These are phyloP conservation scores for Pentalonia nigronervosa DNA, from an alignment of 1,140 invertebrate species.

Conservation along the genomic window DNA sequence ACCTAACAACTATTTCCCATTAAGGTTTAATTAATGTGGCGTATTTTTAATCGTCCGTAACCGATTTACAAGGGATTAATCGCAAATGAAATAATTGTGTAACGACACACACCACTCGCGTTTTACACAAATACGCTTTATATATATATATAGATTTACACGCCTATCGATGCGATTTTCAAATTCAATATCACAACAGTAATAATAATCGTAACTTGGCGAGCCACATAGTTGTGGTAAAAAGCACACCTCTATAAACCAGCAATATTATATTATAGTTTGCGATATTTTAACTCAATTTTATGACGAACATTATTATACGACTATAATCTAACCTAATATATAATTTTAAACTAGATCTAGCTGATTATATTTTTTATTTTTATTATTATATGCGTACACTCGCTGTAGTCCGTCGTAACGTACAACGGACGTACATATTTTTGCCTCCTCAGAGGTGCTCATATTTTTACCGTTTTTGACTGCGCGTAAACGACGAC, in stretches of 20 bases:
- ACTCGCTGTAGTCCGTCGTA: neutral
- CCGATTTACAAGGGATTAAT: conserved; percentile 13
- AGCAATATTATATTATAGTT: neutral
- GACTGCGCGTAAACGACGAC: neutral
- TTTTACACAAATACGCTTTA: neutral
- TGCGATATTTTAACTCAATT: neutral
- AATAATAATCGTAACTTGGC: neutral
- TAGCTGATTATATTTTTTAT: neutral
- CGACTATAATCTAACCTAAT: neutral
- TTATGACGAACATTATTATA: neutral
- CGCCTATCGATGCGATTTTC: neutral
- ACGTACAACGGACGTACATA: neutral
- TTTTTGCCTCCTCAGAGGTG: neutral
- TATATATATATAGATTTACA: neutral
- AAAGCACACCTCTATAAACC: neutral
- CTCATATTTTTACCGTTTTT: neutral
- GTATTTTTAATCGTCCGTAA: neutral
- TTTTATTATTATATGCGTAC: neutral
- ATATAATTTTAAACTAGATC: neutral
- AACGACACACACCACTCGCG: neutral
- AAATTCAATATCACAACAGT: neutral
- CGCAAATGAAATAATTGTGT: neutral
- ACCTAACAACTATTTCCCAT: neutral
- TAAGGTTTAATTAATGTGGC: neutral
- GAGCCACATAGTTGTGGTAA: neutral